phyloP scores from a whole-genome alignment of 2,113 vertebrate genomes.

The Microcebus lehilahytsara region DNA sequence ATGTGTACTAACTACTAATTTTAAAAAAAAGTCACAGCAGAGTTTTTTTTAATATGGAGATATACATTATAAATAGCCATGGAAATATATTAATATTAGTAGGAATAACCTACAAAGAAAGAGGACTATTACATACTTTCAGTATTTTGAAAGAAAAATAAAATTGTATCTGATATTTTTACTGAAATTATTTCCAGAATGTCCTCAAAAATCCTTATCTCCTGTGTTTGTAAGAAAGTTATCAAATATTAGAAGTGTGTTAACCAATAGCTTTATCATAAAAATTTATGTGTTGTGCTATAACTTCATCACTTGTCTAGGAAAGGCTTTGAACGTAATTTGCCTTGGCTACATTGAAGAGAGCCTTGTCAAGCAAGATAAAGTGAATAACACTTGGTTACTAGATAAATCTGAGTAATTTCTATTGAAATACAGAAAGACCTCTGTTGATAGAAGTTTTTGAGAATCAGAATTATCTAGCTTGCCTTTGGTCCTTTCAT shows the following conservation, averaged over 20 bases:
- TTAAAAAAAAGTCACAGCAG: neutral
- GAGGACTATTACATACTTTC: neutral
- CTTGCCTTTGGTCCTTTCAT: neutral
- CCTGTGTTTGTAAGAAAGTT: neutral
- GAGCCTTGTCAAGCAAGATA: neutral
- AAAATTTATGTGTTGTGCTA: neutral
- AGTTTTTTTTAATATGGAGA: neutral
- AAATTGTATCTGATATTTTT: neutral
- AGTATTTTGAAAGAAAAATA: neutral
- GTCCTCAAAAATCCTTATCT: neutral
- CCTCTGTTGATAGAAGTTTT: neutral
- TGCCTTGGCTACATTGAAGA: neutral
- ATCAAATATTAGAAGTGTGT: neutral
- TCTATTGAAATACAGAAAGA: neutral
- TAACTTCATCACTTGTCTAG: conserved; percentile 4
- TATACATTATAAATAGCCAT: neutral
- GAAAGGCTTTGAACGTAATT: neutral
- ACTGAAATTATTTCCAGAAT: neutral
- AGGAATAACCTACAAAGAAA: neutral
- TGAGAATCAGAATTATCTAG: neutral
- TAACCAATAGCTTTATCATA: conserved; percentile 5
- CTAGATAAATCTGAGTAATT: neutral
- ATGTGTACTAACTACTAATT: neutral
- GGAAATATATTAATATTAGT: neutral
- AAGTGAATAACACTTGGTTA: neutral